A percentile compares a stretch with the other conserved stretches of the same genome.
These are phyloP conservation scores for Dendroctonus valens DNA, from an alignment of 1,140 invertebrate genomes.

Conservation along the genomic window DNA sequence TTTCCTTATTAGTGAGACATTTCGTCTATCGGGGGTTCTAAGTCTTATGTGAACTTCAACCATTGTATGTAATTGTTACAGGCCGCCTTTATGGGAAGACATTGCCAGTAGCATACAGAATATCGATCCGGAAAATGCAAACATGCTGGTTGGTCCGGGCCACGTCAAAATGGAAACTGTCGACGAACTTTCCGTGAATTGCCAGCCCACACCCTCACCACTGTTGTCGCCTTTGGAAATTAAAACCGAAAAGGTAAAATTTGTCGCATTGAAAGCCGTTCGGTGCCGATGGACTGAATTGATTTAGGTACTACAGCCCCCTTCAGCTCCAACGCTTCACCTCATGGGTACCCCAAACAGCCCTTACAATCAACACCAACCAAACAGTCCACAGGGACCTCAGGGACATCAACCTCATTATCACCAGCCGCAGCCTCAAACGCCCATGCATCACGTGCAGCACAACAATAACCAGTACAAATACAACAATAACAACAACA, in stretches of 20 bases:
- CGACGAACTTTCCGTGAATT: conserved; percentile 57
- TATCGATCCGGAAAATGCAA: conserved; percentile 84
- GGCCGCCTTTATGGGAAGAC: conserved; percentile 83
- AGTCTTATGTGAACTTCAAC: not conserved
- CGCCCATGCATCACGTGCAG: conserved; percentile 42
- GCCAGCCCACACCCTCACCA: conserved; percentile 60
- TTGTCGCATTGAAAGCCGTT: too few relatives aligned
- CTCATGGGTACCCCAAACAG: conserved; percentile 53
- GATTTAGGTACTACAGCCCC: conserved; percentile 50
- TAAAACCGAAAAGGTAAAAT: conserved; percentile 60
- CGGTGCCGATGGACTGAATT: too few relatives aligned
- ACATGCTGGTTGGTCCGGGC: conserved; percentile 66
- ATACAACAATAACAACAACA: conserved; percentile 46
- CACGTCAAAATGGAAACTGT: conserved; percentile 75
- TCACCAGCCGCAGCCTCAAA: conserved; percentile 48
- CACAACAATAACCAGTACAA: conserved; percentile 47
- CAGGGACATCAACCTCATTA: conserved; percentile 52
- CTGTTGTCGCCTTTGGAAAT: conserved; percentile 71
- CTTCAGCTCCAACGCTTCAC: conserved; percentile 55
- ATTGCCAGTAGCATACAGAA: conserved; percentile 85
- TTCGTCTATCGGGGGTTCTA: not conserved
- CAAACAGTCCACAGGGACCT: conserved; percentile 40
- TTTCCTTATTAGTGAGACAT: too few relatives aligned
- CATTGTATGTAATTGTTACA: conserved; percentile 36
- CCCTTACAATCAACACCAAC: conserved; percentile 47